Conservation (phyloP, 2,113 vertebrate genomes). For the Brienomyrus brachyistius region DNA sequence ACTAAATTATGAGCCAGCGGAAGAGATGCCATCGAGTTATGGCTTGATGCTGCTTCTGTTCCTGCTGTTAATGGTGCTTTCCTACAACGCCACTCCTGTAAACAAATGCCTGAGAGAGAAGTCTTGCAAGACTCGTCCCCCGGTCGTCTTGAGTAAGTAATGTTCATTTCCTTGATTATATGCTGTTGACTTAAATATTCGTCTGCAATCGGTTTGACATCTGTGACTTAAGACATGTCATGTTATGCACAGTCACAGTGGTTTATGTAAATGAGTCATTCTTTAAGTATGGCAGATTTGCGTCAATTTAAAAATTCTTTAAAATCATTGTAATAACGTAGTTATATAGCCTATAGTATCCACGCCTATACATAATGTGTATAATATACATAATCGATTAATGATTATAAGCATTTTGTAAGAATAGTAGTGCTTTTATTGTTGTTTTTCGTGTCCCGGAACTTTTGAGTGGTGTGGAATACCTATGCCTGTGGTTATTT, state of each 20-base stretch:
- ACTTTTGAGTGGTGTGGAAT: not conserved
- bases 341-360: not conserved
- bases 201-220: not conserved
- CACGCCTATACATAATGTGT: not conserved
- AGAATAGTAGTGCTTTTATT: not conserved
- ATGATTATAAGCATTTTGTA: not conserved
- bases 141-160: conserved; percentile 67
- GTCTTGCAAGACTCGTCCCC: conserved; percentile 42
- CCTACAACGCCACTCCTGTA: conserved; percentile 29
- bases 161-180: not conserved
- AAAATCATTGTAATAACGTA: not conserved
- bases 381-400: not conserved
- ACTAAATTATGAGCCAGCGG: conserved; percentile 41
- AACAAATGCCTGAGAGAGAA: conserved; percentile 36
- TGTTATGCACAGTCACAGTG: not conserved
- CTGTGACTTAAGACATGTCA: not conserved
- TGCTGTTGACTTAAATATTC: not conserved
- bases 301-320: not conserved
- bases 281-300: not conserved
- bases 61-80: conserved; percentile 39
- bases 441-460: not conserved
- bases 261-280: not conserved
- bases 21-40: conserved; percentile 48
- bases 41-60: conserved; percentile 32
- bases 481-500: not conserved